Evolutionary conservation across 2,113 vertebrate species (phyloP).

Genomic region (human): DNA sequence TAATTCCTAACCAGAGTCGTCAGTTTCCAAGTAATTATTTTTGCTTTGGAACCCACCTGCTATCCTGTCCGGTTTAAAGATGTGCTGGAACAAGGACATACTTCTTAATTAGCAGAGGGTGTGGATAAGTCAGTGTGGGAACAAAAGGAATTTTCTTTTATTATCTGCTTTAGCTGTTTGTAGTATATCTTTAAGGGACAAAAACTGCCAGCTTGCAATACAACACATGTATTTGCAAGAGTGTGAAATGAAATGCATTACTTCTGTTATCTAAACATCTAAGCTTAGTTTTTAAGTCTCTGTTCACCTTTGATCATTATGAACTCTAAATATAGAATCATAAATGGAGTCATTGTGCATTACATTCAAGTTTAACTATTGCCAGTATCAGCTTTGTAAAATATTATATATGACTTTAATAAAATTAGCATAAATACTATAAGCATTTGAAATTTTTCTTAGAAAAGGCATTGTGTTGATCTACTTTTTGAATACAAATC

Average conservation of each 20-base stretch:
- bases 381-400: constrained; percentile 57
- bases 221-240: constrained; percentile 46
- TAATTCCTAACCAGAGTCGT: constrained; percentile 77
- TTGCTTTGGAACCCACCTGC: constrained; percentile 77
- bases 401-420: constrained; percentile 77
- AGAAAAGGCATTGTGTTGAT: constrained; percentile 54
- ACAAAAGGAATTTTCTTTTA: constrained; percentile 66
- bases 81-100: constrained; percentile 69
- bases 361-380: constrained; percentile 71
- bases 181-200: not conserved
- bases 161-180: constrained; percentile 41
- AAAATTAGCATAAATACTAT: constrained; percentile 76
- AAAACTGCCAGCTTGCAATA: constrained; percentile 16
- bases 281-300: constrained; percentile 75
- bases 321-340: constrained; percentile 77
- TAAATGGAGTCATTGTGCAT: constrained; percentile 67
- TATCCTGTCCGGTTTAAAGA: constrained; percentile 76
- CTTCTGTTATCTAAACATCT: constrained; percentile 61
- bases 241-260: constrained; percentile 59
- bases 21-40: constrained; percentile 83
- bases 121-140: constrained; percentile 56
- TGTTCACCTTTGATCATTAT: constrained; percentile 69
- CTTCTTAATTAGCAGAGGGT: constrained; percentile 77
- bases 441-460: constrained; percentile 63
- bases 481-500: constrained; percentile 61